These are phyloP conservation scores for Etheostoma cragini DNA, from an alignment of 2,113 vertebrate species.

Conservation along the genomic window DNA sequence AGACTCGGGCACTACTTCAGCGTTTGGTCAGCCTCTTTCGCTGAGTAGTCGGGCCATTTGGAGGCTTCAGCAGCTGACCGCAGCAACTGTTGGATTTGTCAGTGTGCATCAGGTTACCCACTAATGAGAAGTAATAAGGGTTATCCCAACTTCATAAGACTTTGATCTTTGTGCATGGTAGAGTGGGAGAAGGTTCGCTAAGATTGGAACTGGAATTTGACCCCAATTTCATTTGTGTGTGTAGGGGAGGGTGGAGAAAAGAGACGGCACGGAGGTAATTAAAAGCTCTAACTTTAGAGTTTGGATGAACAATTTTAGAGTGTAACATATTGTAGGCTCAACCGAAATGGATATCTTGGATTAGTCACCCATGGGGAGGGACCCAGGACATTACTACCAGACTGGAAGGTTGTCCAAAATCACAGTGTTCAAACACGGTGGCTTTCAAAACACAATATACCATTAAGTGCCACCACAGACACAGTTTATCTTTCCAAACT, in stretches of 20 bases:
- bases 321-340: conserved; percentile 37
- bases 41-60: conserved; percentile 76
- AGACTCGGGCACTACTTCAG: conserved; percentile 64
- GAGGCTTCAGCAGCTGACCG: conserved; percentile 84
- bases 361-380: conserved; percentile 37
- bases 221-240: conserved; percentile 31
- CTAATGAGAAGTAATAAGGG: conserved; percentile 90
- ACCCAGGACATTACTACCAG: conserved; percentile 41
- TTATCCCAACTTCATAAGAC: conserved; percentile 79
- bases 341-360: conserved; percentile 58
- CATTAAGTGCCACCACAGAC: conserved; percentile 18
- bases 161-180: conserved; percentile 69
- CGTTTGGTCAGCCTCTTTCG: conserved; percentile 81
- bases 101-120: conserved; percentile 86
- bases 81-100: conserved; percentile 88
- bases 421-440: conserved; percentile 34
- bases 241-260: conserved; percentile 29
- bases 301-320: conserved; percentile 40
- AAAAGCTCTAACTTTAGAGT: conserved; percentile 49
- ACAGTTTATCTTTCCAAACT: conserved; percentile 25
- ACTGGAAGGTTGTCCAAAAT: conserved; percentile 44
- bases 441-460: conserved; percentile 44
- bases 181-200: conserved; percentile 57
- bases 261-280: conserved; percentile 57
- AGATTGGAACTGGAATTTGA: conserved; percentile 61